phyloP scores from a whole-genome alignment of 2,888 invertebrate genomes.

The Arge pagana region DNA sequence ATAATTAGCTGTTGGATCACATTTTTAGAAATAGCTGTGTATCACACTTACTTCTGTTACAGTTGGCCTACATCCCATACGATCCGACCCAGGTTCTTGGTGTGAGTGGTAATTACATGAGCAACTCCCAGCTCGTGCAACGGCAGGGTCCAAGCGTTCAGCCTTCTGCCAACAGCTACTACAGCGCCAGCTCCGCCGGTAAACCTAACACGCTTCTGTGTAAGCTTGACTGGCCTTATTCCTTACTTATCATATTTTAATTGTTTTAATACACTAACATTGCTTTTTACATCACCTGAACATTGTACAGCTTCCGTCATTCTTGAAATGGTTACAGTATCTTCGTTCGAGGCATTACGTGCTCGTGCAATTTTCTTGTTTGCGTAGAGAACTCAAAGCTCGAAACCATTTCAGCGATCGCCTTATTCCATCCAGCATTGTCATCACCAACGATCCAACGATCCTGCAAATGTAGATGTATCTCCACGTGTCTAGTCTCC shows the following conservation, averaged over 20 bases:
- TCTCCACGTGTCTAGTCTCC: constrained; percentile 9
- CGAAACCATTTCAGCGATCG: no score
- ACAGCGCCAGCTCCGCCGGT: constrained; percentile 56
- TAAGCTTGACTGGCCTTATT: constrained; percentile 39
- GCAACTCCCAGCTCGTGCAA: constrained; percentile 68
- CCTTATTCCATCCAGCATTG: background rate
- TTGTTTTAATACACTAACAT: constrained; percentile 13
- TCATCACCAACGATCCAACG: background rate
- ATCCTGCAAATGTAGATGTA: constrained; percentile 14
- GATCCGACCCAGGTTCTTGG: constrained; percentile 63
- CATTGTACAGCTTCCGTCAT: no score
- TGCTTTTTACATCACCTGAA: constrained; percentile 11
- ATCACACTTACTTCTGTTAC: constrained; percentile 30
- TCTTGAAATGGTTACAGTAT: no score
- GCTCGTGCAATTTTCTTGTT: no score
- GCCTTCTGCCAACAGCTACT: constrained; percentile 55
- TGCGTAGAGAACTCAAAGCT: no score
- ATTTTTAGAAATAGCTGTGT: no score
- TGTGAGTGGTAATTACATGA: constrained; percentile 64
- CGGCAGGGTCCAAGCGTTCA: constrained; percentile 62
- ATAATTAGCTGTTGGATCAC: no score
- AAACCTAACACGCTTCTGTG: constrained; percentile 39
- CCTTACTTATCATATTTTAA: constrained; percentile 28
- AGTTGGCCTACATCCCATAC: constrained; percentile 66
- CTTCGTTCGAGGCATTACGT: no score